These are phyloP conservation scores for Erethizon dorsatum DNA, from an alignment of 2,797 vertebrate species.

Conservation along the genomic window DNA sequence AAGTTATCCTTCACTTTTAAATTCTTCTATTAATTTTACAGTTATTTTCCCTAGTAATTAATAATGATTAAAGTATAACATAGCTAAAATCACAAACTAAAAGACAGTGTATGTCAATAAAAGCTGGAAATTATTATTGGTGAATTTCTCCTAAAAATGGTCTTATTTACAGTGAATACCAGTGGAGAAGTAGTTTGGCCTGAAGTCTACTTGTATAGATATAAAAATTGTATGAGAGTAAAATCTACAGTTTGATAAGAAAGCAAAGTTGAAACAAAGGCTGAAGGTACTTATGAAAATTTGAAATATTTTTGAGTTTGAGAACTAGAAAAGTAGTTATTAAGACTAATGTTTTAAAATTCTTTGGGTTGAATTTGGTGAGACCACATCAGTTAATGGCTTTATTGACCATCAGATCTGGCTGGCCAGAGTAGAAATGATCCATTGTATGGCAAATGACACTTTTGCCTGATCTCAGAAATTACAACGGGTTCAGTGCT, in stretches of 20 bases:
- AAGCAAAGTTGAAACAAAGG: background rate
- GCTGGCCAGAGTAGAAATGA: background rate
- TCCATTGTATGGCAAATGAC: background rate
- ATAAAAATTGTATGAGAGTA: background rate
- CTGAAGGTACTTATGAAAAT: background rate
- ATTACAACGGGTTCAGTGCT: background rate
- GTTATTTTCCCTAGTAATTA: background rate
- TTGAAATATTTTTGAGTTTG: background rate
- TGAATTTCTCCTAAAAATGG: background rate
- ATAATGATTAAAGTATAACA: background rate
- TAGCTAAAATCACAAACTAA: background rate
- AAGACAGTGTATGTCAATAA: background rate
- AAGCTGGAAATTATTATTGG: background rate
- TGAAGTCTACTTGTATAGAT: background rate
- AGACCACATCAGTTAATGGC: background rate
- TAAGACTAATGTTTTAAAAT: background rate
- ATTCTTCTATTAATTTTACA: background rate
- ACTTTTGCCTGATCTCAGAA: background rate
- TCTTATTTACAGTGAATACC: background rate
- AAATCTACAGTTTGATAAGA: background rate
- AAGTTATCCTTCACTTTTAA: background rate
- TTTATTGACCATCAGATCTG: background rate
- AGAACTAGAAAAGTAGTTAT: background rate
- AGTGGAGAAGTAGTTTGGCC: background rate
- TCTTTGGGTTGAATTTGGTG: background rate